Evolutionary conservation across 2,113 vertebrate species (phyloP).

Genomic region (Phalacrocorax brasilianus): DNA sequence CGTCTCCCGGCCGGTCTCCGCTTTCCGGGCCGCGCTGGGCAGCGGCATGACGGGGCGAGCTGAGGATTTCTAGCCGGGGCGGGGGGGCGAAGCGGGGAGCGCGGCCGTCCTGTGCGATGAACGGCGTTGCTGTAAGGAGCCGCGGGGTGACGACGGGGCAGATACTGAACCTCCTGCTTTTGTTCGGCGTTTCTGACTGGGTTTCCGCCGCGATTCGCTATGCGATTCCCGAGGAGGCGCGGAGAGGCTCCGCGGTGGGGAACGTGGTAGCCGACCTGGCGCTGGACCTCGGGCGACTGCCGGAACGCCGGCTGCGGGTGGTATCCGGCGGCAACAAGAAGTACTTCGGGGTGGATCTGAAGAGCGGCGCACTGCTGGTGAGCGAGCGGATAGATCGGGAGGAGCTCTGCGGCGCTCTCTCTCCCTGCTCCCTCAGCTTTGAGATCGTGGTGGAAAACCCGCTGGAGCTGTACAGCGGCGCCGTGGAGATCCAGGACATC

Average conservation of each 20-base stretch:
- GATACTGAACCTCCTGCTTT: constrained; percentile 73
- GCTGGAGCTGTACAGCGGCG: constrained; percentile 76
- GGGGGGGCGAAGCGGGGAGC: neutral
- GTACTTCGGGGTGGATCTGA: constrained; percentile 78
- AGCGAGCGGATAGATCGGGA: constrained; percentile 82
- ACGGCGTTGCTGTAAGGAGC: constrained; percentile 68
- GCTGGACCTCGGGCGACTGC: constrained; percentile 69
- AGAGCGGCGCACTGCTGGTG: constrained; percentile 77
- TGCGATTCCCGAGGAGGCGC: constrained; percentile 79
- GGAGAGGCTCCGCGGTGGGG: constrained; percentile 74
- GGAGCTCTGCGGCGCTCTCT: constrained; percentile 75
- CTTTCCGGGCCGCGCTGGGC: constrained; percentile 59
- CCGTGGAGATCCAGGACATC: constrained; percentile 80
- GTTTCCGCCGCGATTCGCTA: constrained; percentile 75
- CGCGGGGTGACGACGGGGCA: constrained; percentile 72
- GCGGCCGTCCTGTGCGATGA: constrained; percentile 73
- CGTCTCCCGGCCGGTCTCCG: constrained; percentile 34
- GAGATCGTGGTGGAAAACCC: constrained; percentile 80
- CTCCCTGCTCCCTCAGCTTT: constrained; percentile 78
- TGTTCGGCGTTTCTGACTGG: constrained; percentile 63
- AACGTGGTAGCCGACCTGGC: constrained; percentile 77
- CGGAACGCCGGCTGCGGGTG: constrained; percentile 66
- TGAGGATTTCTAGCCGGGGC: constrained; percentile 53
- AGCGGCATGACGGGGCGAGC: constrained; percentile 33
- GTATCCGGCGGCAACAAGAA: constrained; percentile 71